Evolutionary conservation across 2,888 invertebrate species (phyloP).

Genomic region (Agrotis clavis): DNA sequence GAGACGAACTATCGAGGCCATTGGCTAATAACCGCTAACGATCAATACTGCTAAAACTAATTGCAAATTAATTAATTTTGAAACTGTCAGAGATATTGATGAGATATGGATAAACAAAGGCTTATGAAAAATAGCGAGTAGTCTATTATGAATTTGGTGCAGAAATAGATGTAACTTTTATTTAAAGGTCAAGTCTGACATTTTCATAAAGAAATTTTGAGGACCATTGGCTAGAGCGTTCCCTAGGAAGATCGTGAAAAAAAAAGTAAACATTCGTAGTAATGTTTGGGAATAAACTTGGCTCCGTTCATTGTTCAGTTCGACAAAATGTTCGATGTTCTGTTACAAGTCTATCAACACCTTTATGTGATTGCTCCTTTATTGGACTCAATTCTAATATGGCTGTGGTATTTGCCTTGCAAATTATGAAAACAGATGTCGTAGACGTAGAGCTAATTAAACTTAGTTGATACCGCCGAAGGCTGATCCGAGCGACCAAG

Average conservation of each 20-base stretch:
- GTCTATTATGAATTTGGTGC: too few species aligned
- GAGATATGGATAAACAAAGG: background rate
- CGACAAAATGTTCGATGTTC: too few species aligned
- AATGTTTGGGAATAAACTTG: too few species aligned
- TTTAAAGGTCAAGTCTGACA: too few species aligned
- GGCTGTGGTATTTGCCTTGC: constrained; percentile 39
- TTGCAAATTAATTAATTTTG: constrained; percentile 35
- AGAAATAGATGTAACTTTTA: too few species aligned
- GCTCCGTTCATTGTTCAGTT: too few species aligned
- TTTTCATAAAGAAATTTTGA: too few species aligned
- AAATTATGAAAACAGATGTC: constrained; percentile 54
- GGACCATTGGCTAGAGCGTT: too few species aligned
- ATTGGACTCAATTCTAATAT: background rate
- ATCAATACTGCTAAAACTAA: constrained; percentile 27
- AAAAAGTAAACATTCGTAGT: too few species aligned
- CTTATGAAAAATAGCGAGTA: too few species aligned
- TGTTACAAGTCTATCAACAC: too few species aligned
- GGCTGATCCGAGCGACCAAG: constrained; percentile 66
- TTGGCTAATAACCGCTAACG: constrained; percentile 40
- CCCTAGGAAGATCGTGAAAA: too few species aligned
- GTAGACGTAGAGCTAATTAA: constrained; percentile 71
- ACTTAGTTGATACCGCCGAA: constrained; percentile 64
- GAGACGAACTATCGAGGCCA: constrained; percentile 22
- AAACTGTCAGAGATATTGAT: constrained; percentile 10
- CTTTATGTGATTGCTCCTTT: background rate